Evolutionary conservation across 2,888 invertebrate genomes (phyloP).

Genomic region (Drosophila tripunctata): DNA sequence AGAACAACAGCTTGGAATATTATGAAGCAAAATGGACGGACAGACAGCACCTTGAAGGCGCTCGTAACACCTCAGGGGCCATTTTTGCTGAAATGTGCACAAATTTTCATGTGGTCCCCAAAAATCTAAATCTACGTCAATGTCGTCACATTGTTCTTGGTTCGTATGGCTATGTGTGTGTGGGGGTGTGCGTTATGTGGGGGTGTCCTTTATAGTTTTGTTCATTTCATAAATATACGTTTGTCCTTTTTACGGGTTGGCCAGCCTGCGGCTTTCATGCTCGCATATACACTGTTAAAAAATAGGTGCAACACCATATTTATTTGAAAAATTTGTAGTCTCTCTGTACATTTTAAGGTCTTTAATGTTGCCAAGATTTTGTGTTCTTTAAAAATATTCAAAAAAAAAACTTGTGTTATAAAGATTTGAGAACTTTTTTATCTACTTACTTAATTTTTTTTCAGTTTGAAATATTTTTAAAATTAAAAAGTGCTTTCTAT

Average conservation of each 20-base stretch:
- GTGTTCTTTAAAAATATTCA: no score
- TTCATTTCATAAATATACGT: slow-evolving; percentile 78
- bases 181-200: slow-evolving; percentile 11
- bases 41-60: slow-evolving; percentile 52
- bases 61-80: slow-evolving; percentile 69
- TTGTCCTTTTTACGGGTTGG: slow-evolving; percentile 70
- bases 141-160: slow-evolving; percentile 73
- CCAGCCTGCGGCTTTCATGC: slow-evolving; percentile 75
- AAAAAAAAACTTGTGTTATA: no score
- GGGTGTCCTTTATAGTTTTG: slow-evolving; percentile 74
- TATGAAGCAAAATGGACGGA: slow-evolving; percentile 2
- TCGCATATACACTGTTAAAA: no score
- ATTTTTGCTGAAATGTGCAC: slow-evolving; percentile 79
- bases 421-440: no score
- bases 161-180: slow-evolving; percentile 20
- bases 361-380: no score
- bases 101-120: slow-evolving; percentile 70
- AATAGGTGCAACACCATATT: no score
- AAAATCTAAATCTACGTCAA: slow-evolving; percentile 69
- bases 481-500: no score
- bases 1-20: slow-evolving; percentile 19
- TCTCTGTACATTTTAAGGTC: no score
- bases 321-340: no score
- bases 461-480: no score
- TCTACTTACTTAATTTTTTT: no score